Base-by-base conservation (phyloP, 1,140 invertebrate species). In the Teleopsis dalmanni region DNA sequence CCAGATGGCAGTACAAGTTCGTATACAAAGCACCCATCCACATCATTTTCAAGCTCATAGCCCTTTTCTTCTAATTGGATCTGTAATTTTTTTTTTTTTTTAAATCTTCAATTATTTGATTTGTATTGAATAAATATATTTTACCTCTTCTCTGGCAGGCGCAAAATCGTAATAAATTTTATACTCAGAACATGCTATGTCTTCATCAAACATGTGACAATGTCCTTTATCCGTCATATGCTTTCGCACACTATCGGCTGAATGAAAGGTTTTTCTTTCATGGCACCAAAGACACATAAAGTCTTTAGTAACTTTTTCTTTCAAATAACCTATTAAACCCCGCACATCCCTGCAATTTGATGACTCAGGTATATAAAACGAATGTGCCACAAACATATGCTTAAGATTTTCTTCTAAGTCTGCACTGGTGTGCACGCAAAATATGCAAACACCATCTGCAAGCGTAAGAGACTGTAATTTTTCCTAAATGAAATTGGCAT, bases 211-310 rank as follows among this genome's bases (percentile, higher is more conserved):
- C 78, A 98, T 87, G 73, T 91, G 95, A 57, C 88, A 92, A 64
- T 99, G 96, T 0, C 92, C 89, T 71, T 95, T 96, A 58, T 95
- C 91, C 3, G 85, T 52, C 95, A 99, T 99, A 59, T 99, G 96
- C 50, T 83, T 79, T 61, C 81, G 80, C 2, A 80, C 85, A 35
- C 87, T 83, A 53, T 88, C 81, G 42, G 81, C 70, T 3, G 81
- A 83, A 54, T 84, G 80, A 57, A 91, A 91, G 43, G 79, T 79
- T 58, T 76, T 80, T 2, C 89, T 88, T 52, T 78, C 81, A 54
- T 92, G 92, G 65, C 95, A 99, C 88, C 91, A 97, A 16, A 98
- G 70, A 67, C 96, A 99, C 73, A 94, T 84, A 57, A 80, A 87
- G 14, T 86, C 90, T 69, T 65, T 70, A 23, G 63, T 68, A 53